phyloP scores from a whole-genome alignment of 2,113 vertebrate genomes.

The Strix uralensis region DNA sequence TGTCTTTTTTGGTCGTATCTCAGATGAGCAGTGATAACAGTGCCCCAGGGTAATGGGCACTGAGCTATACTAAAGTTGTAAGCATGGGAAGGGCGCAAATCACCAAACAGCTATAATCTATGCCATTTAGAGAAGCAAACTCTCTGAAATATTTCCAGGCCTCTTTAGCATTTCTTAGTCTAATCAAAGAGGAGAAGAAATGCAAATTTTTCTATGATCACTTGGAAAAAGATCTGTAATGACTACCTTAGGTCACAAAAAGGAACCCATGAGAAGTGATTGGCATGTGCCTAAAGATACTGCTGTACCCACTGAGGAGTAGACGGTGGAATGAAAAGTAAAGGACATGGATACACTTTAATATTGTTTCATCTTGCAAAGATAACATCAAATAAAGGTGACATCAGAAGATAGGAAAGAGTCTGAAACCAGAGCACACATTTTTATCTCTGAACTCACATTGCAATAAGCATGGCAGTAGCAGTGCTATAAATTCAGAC shows the following conservation, averaged over 20 bases:
- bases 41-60: background rate
- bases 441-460: fast-evolving
- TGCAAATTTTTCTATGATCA: background rate
- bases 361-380: background rate
- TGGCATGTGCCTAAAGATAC: background rate
- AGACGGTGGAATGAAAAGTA: background rate
- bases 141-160: slow-evolving; percentile 2
- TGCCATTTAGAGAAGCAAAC: background rate
- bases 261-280: background rate
- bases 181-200: slow-evolving; percentile 46
- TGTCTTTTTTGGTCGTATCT: background rate
- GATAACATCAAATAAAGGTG: background rate
- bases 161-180: slow-evolving; percentile 8
- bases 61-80: background rate
- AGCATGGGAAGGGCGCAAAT: background rate
- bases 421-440: background rate
- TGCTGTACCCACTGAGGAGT: background rate
- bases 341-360: background rate
- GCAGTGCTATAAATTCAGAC: background rate
- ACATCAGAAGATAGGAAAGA: background rate
- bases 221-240: background rate
- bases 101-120: background rate
- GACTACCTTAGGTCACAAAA: background rate
- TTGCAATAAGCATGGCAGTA: background rate
- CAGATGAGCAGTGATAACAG: background rate